These are phyloP conservation scores for Mallotus villosus DNA, from an alignment of 2,797 vertebrate genomes.

Conservation along the genomic window DNA sequence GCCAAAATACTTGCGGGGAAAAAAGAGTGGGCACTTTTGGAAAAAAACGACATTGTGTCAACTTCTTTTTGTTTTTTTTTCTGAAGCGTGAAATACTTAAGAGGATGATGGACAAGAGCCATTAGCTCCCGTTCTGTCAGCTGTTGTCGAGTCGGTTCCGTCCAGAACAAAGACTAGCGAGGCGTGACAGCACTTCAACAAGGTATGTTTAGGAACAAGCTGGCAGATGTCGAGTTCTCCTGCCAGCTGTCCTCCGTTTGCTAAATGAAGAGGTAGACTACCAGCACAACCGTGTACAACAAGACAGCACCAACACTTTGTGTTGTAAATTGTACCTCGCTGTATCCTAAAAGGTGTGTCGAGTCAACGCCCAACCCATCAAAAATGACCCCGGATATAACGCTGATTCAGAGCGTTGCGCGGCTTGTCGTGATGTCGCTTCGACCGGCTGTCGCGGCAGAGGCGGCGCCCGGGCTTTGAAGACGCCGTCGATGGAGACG, in stretches of 20 bases:
- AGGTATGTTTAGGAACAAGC: conserved; percentile 48
- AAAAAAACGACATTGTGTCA: neutral
- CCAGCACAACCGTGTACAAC: neutral
- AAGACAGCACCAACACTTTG: no score
- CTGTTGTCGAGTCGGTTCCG: conserved; percentile 47
- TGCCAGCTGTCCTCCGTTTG: conserved; percentile 59
- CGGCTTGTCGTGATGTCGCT: no score
- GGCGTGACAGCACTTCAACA: conserved; percentile 49
- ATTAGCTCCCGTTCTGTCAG: conserved; percentile 56
- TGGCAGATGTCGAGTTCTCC: conserved; percentile 63
- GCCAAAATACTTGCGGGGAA: neutral
- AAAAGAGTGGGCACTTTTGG: neutral
- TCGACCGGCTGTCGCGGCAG: no score
- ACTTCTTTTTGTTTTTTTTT: conserved; percentile 27
- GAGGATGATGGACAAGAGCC: conserved; percentile 52
- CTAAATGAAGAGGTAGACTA: conserved; percentile 28
- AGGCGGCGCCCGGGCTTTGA: no score
- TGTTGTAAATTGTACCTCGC: no score
- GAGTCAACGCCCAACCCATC: no score
- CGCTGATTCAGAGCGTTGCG: no score
- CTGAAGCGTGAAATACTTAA: conserved; percentile 56
- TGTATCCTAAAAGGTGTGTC: no score
- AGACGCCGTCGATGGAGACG: no score
- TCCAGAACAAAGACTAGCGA: conserved; percentile 57
- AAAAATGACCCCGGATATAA: no score